Base-by-base conservation (phyloP, 2,113 vertebrate species). In the Vidua macroura region DNA sequence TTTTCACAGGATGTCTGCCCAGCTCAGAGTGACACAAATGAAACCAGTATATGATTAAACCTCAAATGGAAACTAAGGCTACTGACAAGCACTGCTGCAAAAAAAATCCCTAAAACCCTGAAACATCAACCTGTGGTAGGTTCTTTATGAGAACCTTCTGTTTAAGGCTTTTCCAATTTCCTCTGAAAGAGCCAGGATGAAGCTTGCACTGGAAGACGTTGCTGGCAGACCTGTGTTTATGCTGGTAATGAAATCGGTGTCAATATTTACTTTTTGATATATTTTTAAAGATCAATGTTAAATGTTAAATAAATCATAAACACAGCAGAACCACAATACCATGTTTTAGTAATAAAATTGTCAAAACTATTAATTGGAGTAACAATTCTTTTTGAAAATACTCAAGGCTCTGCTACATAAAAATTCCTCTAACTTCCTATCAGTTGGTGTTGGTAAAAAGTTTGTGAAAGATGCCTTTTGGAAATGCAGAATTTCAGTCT, bases 1-100 rank as follows among this genome's bases (percentile, higher is more conserved):
- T 97, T 95, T 93, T 75, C 93, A 86, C 93, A 95, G 94, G 90
- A 24, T 72, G 64, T 88, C 88, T 93, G 93, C 72, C 72, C 85
- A 96, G 88, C 94, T 95, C 93, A 95, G 91, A 91, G 66, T 93
- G 94, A 86, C 90, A 96, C 90, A 96, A 91, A 94, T 53, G 93
- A 95, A 94, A 92, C 80, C 92, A 90, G 59, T 67, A 1, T 44
- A 80, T 35, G 79, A 80, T 75, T 94, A 94, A 95, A 86, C 30
- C 92, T 88, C 85, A 83, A 56, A 91, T 30, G 88, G 94, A 95
- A 96, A 86, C 56, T 84, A 93, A 93, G 2, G 8, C 91, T 92
- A 10, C 86, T 88, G 95, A 72, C 91, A 95, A 94, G 83, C 83
- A 68, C 44, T 90, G 67, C 95, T 95, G 75, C 67, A 83, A 90